These are phyloP conservation scores for Nudaria mundana DNA, from an alignment of 2,888 invertebrate genomes.

Conservation along the genomic window DNA sequence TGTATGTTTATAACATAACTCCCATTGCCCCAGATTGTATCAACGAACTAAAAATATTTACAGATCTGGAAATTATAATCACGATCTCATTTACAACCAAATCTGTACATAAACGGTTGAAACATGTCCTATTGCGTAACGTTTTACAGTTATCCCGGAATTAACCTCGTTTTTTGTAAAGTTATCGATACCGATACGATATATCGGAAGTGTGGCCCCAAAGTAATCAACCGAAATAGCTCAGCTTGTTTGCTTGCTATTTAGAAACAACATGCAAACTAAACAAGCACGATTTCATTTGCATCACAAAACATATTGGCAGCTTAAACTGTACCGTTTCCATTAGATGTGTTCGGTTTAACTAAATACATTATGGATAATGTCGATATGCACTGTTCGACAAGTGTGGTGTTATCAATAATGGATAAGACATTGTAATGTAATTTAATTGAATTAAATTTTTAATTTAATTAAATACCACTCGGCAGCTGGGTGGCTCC, in stretches of 20 bases:
- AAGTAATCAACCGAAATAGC: conserved; percentile 49
- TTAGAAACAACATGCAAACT: conserved; percentile 46
- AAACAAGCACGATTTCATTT: conserved; percentile 31
- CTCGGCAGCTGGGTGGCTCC: too few relatives aligned
- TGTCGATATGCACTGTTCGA: neutral
- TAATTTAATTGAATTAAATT: too few relatives aligned
- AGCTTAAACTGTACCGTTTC: conserved; percentile 27
- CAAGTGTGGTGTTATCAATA: neutral
- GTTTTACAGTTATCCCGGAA: conserved; percentile 55
- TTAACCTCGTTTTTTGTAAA: conserved; percentile 70
- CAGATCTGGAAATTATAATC: conserved; percentile 36
- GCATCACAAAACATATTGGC: conserved; percentile 38
- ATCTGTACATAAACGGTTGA: conserved; percentile 38
- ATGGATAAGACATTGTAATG: too few relatives aligned
- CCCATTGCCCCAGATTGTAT: conserved; percentile 8
- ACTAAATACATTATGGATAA: conserved; percentile 21
- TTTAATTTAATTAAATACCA: too few relatives aligned
- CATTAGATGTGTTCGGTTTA: conserved; percentile 16
- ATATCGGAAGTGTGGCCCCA: conserved; percentile 45
- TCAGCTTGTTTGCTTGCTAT: conserved; percentile 36
- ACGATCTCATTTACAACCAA: conserved; percentile 40
- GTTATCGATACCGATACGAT: conserved; percentile 53
- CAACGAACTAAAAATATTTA: conserved; percentile 39
- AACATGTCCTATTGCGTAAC: conserved; percentile 25
- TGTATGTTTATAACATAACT: too few relatives aligned